Percentiles rank a stretch among this genome's conserved stretches.
These are phyloP conservation scores for Phasianus colchicus DNA, from an alignment of 2,113 vertebrate species.

Conservation along the genomic window DNA sequence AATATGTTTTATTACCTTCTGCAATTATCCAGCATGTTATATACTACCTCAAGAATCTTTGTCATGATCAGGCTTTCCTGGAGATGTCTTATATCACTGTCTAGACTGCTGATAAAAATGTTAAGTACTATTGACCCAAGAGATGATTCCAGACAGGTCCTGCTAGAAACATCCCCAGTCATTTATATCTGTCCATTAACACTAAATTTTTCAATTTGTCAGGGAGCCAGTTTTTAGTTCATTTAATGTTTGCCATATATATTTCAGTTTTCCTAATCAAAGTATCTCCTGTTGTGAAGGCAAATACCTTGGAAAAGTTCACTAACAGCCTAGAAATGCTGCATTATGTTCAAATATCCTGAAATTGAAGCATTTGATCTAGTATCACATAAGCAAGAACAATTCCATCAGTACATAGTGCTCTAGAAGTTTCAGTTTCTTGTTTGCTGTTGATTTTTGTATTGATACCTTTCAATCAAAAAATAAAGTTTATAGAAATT, in stretches of 20 bases:
- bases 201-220: slow-evolving; percentile 32
- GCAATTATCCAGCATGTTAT: slow-evolving; percentile 16
- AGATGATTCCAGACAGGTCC: slow-evolving; percentile 19
- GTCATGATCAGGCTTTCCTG: neutral
- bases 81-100: slow-evolving; percentile 28
- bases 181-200: slow-evolving; percentile 7
- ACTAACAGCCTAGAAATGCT: neutral
- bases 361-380: neutral
- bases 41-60: slow-evolving; percentile 13
- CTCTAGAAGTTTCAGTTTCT: neutral
- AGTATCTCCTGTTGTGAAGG: neutral
- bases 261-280: slow-evolving; percentile 21
- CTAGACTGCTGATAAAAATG: slow-evolving; percentile 48
- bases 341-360: neutral
- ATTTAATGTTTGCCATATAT: neutral
- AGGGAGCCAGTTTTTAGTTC: neutral
- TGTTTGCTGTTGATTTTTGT: neutral
- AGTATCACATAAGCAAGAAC: neutral
- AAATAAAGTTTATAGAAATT: neutral
- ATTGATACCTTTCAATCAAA: neutral
- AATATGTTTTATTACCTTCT: neutral
- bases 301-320: neutral
- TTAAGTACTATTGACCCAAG: slow-evolving; percentile 47
- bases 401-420: neutral
- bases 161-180: neutral